These are phyloP conservation scores for Deroplatys truncata DNA, from an alignment of 2,888 invertebrate genomes.

Conservation along the genomic window DNA sequence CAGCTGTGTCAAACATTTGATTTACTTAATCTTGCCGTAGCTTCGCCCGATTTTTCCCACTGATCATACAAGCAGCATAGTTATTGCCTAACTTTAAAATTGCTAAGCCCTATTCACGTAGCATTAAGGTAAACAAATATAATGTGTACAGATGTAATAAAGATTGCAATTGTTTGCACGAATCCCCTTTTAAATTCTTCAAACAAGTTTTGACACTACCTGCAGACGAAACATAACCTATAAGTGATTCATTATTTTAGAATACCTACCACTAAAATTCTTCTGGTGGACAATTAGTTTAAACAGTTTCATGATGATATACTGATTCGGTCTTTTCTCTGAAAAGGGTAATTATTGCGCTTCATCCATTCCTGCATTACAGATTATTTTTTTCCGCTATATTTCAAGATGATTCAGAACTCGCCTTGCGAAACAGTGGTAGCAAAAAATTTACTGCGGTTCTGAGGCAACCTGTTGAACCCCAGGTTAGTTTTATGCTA, in stretches of 20 bases:
- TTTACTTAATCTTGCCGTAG: too few species aligned
- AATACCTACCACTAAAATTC: conserved; percentile 62
- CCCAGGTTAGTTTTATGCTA: not conserved
- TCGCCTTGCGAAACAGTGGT: not conserved
- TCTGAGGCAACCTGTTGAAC: not conserved
- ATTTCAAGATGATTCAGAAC: not conserved
- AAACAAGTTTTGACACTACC: too few species aligned
- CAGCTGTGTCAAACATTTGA: too few species aligned
- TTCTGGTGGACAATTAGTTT: conserved; percentile 77
- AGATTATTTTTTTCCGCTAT: not conserved
- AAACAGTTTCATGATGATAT: conserved; percentile 52
- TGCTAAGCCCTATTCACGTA: too few species aligned
- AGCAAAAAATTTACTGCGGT: not conserved
- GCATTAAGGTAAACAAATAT: too few species aligned
- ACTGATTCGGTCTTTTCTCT: not conserved
- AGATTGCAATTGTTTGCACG: too few species aligned
- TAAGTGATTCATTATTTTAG: not conserved
- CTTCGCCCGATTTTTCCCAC: too few species aligned
- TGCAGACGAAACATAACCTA: not conserved
- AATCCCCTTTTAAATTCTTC: too few species aligned
- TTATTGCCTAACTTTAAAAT: too few species aligned
- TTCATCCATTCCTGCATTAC: not conserved
- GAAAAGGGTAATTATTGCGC: not conserved
- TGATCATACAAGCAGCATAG: too few species aligned
- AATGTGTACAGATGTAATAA: too few species aligned